phyloP scores from a whole-genome alignment of 2,888 invertebrate species.

The Sympetrum striolatum region DNA sequence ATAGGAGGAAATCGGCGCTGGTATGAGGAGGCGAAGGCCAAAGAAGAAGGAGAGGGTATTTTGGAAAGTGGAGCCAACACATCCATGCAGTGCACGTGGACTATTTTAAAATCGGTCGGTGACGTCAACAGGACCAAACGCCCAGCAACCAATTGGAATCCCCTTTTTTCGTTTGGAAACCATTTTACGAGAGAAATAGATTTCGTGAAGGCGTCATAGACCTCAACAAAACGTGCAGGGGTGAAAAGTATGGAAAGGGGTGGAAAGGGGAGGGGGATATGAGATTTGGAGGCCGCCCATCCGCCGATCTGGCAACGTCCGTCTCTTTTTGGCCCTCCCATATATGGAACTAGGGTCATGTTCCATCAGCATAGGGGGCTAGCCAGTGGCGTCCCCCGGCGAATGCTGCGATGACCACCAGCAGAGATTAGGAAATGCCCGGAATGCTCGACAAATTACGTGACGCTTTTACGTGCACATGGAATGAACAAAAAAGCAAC shows the following conservation, averaged over 20 bases:
- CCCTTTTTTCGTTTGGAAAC: neutral
- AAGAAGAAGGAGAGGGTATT: neutral
- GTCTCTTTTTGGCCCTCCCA: conserved; percentile 48
- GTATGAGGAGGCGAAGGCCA: neutral
- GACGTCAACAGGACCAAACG: neutral
- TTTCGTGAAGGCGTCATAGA: neutral
- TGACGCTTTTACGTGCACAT: neutral
- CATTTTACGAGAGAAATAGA: neutral
- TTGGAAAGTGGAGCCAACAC: neutral
- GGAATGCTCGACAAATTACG: neutral
- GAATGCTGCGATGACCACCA: conserved; percentile 7
- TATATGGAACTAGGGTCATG: conserved; percentile 50
- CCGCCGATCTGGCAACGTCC: conserved; percentile 47
- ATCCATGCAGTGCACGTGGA: neutral
- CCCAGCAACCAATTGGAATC: neutral
- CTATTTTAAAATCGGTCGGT: neutral
- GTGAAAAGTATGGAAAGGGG: neutral
- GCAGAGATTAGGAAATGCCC: neutral
- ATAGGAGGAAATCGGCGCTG: neutral
- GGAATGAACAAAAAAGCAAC: neutral
- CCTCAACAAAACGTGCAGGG: neutral
- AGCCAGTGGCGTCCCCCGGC: neutral
- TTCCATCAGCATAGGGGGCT: conserved; percentile 45
- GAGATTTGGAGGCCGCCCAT: conserved; percentile 55
- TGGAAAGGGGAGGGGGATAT: neutral